Evolutionary conservation across 2,113 vertebrate genomes (phyloP).

Genomic region (Muntiacus reevesi): DNA sequence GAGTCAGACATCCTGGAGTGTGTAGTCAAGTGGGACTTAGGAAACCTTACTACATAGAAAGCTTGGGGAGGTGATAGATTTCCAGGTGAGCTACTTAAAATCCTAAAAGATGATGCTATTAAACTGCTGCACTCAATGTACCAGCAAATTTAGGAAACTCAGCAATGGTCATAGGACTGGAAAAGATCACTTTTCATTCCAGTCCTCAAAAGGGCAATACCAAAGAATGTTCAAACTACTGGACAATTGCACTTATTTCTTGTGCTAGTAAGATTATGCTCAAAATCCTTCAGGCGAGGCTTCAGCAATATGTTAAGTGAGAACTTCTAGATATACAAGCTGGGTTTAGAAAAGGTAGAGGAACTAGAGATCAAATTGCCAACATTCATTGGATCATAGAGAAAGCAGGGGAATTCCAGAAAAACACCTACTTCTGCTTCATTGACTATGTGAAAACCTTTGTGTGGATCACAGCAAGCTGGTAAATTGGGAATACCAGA

Average conservation of each 20-base stretch:
- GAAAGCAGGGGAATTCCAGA: not conserved
- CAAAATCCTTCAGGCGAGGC: not conserved
- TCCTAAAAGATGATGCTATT: not conserved
- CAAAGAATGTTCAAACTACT: not conserved
- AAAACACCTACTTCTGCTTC: not conserved
- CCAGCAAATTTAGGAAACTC: not conserved
- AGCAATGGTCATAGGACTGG: not conserved
- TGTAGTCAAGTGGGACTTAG: not conserved
- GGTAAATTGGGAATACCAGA: not conserved
- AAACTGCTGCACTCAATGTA: not conserved
- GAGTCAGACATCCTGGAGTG: not conserved
- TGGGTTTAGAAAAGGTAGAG: not conserved
- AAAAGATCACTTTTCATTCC: not conserved
- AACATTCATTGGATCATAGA: not conserved
- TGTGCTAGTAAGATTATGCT: not conserved
- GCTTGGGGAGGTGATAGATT: not conserved
- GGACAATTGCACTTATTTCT: not conserved
- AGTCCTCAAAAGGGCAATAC: not conserved
- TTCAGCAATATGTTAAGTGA: not conserved
- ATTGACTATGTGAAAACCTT: not conserved
- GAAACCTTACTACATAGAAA: not conserved
- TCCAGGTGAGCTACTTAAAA: not conserved
- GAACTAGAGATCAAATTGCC: not conserved
- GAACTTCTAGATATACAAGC: not conserved
- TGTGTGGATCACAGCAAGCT: not conserved